Conservation (phyloP, 2,888 invertebrate genomes). For the Metacarcinus magister region DNA sequence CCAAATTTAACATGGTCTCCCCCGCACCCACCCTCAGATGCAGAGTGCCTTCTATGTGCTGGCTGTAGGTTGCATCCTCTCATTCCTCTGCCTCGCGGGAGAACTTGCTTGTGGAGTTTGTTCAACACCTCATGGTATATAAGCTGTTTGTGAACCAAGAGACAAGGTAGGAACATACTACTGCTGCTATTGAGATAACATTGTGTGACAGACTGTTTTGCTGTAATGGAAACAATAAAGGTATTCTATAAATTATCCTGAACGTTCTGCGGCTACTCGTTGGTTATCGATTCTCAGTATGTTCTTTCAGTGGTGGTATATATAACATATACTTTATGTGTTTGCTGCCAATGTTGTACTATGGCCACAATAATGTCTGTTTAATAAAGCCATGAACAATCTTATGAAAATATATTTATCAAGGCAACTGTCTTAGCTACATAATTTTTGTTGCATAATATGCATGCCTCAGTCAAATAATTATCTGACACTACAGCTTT, state of each 20-base stretch:
- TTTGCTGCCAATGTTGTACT: background rate
- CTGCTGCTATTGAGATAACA: background rate
- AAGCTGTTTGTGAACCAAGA: background rate
- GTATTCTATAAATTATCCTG: background rate
- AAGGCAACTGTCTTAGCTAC: background rate
- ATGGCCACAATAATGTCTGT: background rate
- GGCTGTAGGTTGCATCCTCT: background rate
- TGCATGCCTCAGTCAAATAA: background rate
- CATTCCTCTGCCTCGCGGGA: constrained; percentile 31
- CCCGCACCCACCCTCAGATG: background rate
- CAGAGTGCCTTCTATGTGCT: constrained; percentile 73
- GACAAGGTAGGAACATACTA: background rate
- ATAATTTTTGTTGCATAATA: background rate
- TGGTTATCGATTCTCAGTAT: background rate
- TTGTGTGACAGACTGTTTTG: background rate
- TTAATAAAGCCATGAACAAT: background rate
- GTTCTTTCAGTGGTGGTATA: background rate
- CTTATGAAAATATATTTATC: background rate
- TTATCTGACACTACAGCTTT: background rate
- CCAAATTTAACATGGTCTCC: background rate
- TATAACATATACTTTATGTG: background rate
- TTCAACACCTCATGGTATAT: background rate
- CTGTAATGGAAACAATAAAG: background rate
- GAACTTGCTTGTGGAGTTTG: background rate
- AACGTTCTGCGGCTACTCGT: background rate